These are phyloP conservation scores for Doryteuthis pealeii DNA, from an alignment of 1,140 invertebrate genomes.

Conservation along the genomic window DNA sequence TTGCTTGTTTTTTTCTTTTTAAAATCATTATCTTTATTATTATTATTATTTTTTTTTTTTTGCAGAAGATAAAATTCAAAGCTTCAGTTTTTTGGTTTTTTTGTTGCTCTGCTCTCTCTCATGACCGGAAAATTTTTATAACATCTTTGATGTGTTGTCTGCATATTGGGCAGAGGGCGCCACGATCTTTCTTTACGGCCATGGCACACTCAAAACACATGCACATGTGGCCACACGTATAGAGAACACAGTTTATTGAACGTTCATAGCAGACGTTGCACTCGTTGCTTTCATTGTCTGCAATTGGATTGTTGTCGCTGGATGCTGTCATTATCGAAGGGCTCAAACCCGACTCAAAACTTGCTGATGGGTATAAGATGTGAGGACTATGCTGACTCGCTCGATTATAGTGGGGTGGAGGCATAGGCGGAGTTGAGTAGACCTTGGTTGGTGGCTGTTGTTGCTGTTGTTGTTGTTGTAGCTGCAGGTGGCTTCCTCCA, in stretches of 20 bases:
- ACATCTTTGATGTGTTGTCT: constrained; percentile 89
- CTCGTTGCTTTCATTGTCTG: constrained; percentile 62
- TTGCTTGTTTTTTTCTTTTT: too few species aligned
- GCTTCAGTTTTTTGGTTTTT: too few species aligned
- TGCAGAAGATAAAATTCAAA: too few species aligned
- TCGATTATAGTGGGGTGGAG: constrained; percentile 18
- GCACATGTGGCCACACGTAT: constrained; percentile 98
- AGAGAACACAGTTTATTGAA: constrained; percentile 87
- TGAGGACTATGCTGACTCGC: background rate
- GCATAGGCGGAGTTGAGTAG: constrained; percentile 26
- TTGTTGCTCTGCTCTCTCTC: too few species aligned
- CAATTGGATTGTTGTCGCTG: constrained; percentile 20
- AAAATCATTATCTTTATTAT: too few species aligned
- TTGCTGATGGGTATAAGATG: background rate
- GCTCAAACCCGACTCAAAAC: background rate
- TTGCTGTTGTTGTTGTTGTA: constrained; percentile 21
- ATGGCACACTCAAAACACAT: constrained; percentile 97
- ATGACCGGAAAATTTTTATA: constrained; percentile 90
- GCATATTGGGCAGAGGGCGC: constrained; percentile 91
- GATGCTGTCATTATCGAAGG: constrained; percentile 30
- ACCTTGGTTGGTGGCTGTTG: constrained; percentile 18
- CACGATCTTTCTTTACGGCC: constrained; percentile 81
- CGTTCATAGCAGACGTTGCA: constrained; percentile 95
- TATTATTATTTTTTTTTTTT: too few species aligned
- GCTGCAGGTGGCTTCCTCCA: background rate